Percentiles rank a stretch among this genome's conserved stretches.
Conservation (phyloP, 1,140 invertebrate genomes). For the Pseudomyrmex concolor region DNA sequence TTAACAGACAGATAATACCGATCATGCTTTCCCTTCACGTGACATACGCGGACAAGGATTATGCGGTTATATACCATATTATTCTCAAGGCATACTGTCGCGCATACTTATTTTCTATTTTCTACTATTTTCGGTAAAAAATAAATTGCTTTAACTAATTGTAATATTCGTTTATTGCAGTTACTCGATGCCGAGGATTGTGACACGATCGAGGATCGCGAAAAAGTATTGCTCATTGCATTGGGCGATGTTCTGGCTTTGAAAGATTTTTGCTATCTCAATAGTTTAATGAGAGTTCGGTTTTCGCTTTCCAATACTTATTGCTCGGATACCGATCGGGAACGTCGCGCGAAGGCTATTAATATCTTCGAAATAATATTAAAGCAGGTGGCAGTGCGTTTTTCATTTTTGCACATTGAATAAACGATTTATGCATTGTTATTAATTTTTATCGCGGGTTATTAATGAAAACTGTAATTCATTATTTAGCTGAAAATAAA, state of each 20-base stretch:
- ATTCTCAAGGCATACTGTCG: constrained; percentile 64
- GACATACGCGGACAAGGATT: constrained; percentile 63
- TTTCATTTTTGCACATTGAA: background rate
- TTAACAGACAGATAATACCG: constrained; percentile 79
- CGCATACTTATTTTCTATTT: too few species aligned
- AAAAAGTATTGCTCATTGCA: constrained; percentile 76
- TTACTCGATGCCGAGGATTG: constrained; percentile 66
- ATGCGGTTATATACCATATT: constrained; percentile 66
- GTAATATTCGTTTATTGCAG: constrained; percentile 29
- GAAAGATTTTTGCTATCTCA: constrained; percentile 82
- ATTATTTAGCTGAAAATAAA: constrained; percentile 36
- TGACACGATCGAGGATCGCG: constrained; percentile 75
- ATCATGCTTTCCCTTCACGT: constrained; percentile 74
- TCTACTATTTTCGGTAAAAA: background rate
- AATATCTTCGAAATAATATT: constrained; percentile 74
- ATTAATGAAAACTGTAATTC: background rate
- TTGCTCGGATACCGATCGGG: constrained; percentile 70
- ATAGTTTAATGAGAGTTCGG: constrained; percentile 83
- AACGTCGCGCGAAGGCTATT: constrained; percentile 75
- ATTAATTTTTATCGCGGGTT: too few species aligned
- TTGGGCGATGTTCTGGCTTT: constrained; percentile 68
- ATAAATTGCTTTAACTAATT: background rate
- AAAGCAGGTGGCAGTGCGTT: constrained; percentile 44
- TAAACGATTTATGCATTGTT: background rate
- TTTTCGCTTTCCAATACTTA: constrained; percentile 82